Evolutionary conservation across 1,140 invertebrate species (phyloP), one percentile per base, ranked within the genome.

Genomic region (Penaeus japonicus): DNA sequence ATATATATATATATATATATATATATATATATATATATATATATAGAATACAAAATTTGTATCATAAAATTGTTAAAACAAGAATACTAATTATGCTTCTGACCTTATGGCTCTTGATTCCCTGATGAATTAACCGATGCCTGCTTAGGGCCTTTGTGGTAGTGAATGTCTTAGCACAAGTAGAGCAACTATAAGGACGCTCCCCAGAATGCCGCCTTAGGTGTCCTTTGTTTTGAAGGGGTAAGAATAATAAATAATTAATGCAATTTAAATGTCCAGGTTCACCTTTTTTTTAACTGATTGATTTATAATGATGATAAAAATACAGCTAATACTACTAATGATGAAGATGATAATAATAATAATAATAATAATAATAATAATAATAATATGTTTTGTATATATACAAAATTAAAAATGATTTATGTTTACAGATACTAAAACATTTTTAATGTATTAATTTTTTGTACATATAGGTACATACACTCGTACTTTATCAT

Each of bases 81-180:
- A 30, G 17, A 0, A 84, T 35, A 35, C 30, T 17, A 39, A 35
- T n/a, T 35, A 5, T 20, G 70, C 20, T 10, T 5, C 35, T 15
- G 39, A 88, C 87, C 65, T 83, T 83, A 24, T 88, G 87, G 27
- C 80, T 59, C 32, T 80, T 89, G 27, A 75, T 73, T 4, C 77
- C 84, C 47, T 77, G 17, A 70, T 90, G 30, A 92, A 92, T 91
- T 92, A 92, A 35, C 39, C 87, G 57, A 82, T 91, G 83, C 20
- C 89, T 82, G 81, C 90, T 77, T 22, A 77, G 35, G 88, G 91
- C 77, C 39, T 90, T 85, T 87, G 90, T 82, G 20, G 89, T 70
- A 59, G 85, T 82, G 89, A 91, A 87, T 17, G 85, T 89, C 30
- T 91, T 90, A 65, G 35, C 12, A 27, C 89, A 85, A 10, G 17